Evolutionary conservation across 2,113 vertebrate species (phyloP).

Genomic region (Aplodontia rufa): DNA sequence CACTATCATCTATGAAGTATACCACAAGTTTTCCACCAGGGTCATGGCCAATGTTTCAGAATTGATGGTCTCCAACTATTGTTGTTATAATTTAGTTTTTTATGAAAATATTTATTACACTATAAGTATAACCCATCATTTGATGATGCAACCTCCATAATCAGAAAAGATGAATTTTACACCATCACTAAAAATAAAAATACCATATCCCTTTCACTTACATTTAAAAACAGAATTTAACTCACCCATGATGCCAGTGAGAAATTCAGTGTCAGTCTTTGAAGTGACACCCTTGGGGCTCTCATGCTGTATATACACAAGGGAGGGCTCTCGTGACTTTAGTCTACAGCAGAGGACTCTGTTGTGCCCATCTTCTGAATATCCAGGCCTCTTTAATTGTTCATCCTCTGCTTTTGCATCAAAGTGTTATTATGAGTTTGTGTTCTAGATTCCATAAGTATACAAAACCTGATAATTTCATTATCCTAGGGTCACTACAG

Average conservation of each 20-base stretch:
- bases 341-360: background rate
- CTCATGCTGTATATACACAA: accelerated
- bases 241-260: background rate
- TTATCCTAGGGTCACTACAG: background rate
- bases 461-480: background rate
- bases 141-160: background rate
- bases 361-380: background rate
- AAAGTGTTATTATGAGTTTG: background rate
- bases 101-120: background rate
- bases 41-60: background rate
- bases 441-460: background rate
- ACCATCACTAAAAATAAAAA: background rate
- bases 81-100: background rate
- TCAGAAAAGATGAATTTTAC: background rate
- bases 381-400: background rate
- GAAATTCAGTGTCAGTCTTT: background rate
- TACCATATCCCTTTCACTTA: background rate
- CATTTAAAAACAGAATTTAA: constrained; percentile 11
- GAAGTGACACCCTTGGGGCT: background rate
- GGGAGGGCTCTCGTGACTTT: accelerated
- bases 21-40: background rate
- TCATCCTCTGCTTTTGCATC: background rate
- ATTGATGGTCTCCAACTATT: background rate
- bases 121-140: background rate
- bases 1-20: background rate